phyloP scores from a whole-genome alignment of 2,888 invertebrate genomes.

The Scelioninae gen. 2 region DNA sequence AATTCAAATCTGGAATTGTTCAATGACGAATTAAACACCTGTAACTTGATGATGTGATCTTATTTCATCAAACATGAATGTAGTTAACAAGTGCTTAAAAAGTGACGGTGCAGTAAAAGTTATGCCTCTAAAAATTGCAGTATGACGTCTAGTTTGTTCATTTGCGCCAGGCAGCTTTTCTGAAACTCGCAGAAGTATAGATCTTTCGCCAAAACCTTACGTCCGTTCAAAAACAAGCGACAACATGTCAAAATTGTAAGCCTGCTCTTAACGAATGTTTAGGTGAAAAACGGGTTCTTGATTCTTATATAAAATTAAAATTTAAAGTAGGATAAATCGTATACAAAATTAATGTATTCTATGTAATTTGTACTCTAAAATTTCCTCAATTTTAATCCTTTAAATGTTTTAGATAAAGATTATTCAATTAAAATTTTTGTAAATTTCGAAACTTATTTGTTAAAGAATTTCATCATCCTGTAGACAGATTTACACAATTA shows the following conservation, averaged over 20 bases:
- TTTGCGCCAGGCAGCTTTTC: conserved; percentile 42
- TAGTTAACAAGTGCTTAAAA: conserved; percentile 43
- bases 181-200: conserved; percentile 31
- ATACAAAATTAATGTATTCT: too few species aligned
- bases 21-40: conserved; percentile 1
- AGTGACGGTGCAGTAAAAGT: conserved; percentile 47
- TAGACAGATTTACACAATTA: too few species aligned
- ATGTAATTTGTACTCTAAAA: too few species aligned
- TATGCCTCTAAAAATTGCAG: conserved; percentile 48
- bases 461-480: too few species aligned
- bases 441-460: too few species aligned
- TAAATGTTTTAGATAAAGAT: too few species aligned
- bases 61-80: conserved; percentile 26
- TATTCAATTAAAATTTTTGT: too few species aligned
- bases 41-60: conserved; percentile 19
- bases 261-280: conserved; percentile 40
- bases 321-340: too few species aligned
- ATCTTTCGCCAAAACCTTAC: conserved; percentile 44
- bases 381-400: too few species aligned
- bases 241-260: conserved; percentile 50
- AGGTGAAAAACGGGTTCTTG: conserved; percentile 49
- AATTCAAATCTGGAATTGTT: too few species aligned
- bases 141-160: conserved; percentile 44
- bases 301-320: too few species aligned
- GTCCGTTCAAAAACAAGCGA: conserved; percentile 60